Base-by-base conservation (phyloP, 2,113 vertebrate species). In the Chascanopsetta lugubris region DNA sequence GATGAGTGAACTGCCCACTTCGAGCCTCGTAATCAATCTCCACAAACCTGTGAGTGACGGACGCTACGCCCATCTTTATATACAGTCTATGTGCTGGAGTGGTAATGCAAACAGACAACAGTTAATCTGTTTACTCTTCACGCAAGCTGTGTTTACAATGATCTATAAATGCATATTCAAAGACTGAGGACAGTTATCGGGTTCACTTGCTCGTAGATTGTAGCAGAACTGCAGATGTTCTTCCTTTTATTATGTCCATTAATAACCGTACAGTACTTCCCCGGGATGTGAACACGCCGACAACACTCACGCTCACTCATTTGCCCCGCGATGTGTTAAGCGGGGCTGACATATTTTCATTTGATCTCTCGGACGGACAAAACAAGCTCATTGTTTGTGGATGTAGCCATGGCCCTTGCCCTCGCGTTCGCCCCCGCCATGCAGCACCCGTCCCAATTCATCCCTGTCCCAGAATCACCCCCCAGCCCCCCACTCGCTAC, bases 341-440 rank as follows among this genome's bases (percentile, higher is more conserved):
- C 62, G 46, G 65, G 46, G 71, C 71, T 49, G 60, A 78, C 72
- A 65, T 53, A 76, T 68, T 85, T 83, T 72, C 46, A 71, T 85
- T 81, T 87, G 65, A 85, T 87, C 77, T 84, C 83, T 64, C 53
- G 59, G 54, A 75, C 55, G 54, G 79, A 80, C 64, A 79, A 68
- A 86, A 83, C 59, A 77, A 65, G 78, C 42, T 38, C 79, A 83
- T 86, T 83, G 83, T 89, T 83, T 82, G 77, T 75, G 47, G 42
- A 80, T 60, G 55, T 43, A 80, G 53, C 27, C n/a, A 55, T 60
- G 71, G 42, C 59, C 70, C 81, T 76, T 81, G 77, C 46, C 75
- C 80, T 83, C 63, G 63, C 42, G 54, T 77, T 79, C 27, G 67
- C 71, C 65, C 63, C 56, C 61, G 45, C 65, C 63, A 53, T 61